Percentiles rank a stretch among this genome's conserved stretches.
phyloP scores from a whole-genome alignment of 2,113 vertebrate species.

The Carlito syrichta region DNA sequence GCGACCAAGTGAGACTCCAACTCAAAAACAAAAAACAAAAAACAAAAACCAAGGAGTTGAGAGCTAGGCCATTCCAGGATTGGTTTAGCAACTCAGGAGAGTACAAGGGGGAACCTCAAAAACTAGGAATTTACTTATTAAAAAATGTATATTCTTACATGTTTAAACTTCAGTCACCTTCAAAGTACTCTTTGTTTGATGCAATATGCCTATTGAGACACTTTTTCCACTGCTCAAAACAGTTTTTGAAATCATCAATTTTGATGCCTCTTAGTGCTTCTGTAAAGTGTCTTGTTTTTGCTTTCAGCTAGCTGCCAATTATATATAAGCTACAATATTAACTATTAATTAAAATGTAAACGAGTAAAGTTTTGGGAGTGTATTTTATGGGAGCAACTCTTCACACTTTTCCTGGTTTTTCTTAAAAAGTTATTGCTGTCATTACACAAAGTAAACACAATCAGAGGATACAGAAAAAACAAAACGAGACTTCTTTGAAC shows the following conservation, averaged over 20 bases:
- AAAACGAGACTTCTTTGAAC: background rate
- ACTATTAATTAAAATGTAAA: background rate
- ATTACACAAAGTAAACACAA: slow-evolving; percentile 21
- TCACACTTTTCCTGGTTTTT: background rate
- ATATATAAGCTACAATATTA: background rate
- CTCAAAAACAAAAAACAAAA: too few species aligned
- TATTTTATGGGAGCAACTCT: background rate
- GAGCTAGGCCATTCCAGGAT: background rate
- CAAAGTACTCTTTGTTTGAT: too few species aligned
- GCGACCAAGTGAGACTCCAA: too few species aligned
- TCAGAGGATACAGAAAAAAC: background rate
- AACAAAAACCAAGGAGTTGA: too few species aligned
- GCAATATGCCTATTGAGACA: background rate
- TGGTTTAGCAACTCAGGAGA: background rate
- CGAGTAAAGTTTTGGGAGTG: background rate
- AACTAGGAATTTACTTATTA: background rate
- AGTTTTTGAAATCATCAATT: background rate
- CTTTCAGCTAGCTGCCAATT: background rate
- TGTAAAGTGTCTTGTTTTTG: background rate
- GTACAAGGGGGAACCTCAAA: background rate
- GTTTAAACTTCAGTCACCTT: background rate
- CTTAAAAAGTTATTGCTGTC: slow-evolving; percentile 3
- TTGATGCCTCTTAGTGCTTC: background rate
- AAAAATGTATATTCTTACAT: background rate
- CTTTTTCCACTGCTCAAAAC: background rate